Conservation (phyloP, 2,888 invertebrate genomes). For the Amphiduros pacificus region DNA sequence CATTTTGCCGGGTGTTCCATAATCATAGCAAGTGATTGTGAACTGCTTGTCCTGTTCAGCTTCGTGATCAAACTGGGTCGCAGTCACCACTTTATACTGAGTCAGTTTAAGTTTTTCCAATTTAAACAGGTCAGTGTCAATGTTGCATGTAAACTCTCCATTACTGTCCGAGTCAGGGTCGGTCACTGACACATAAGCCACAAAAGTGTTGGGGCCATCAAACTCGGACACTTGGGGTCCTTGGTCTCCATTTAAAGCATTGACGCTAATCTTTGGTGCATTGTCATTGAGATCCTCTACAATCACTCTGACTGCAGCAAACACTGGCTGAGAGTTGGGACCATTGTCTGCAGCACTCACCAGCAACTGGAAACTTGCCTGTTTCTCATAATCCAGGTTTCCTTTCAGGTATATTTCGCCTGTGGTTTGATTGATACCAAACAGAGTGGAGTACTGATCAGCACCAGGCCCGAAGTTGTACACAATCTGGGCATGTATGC, state of each 20-base stretch:
- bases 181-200: conserved; percentile 10
- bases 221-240: conserved; percentile 2
- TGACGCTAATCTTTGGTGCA: conserved; percentile 80
- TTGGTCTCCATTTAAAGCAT: conserved; percentile 65
- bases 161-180: background rate
- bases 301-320: conserved; percentile 65
- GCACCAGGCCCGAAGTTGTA: conserved; percentile 1
- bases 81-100: conserved; percentile 12
- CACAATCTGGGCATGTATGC: background rate
- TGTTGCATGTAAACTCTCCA: background rate
- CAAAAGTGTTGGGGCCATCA: conserved; percentile 1
- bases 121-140: background rate
- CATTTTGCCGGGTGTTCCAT: background rate
- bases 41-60: background rate
- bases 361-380: conserved; percentile 12
- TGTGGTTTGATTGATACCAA: background rate
- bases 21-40: conserved; percentile 2
- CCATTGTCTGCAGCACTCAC: conserved; percentile 25
- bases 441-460: background rate
- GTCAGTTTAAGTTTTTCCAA: conserved; percentile 1
- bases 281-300: conserved; percentile 80
- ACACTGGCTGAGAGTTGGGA: conserved; percentile 72
- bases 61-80: conserved; percentile 7
- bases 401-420: conserved; percentile 6
- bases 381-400: conserved; percentile 5